Evolutionary conservation across 2,888 invertebrate genomes (phyloP).

Genomic region (Eudasyphora cyanicolor): DNA sequence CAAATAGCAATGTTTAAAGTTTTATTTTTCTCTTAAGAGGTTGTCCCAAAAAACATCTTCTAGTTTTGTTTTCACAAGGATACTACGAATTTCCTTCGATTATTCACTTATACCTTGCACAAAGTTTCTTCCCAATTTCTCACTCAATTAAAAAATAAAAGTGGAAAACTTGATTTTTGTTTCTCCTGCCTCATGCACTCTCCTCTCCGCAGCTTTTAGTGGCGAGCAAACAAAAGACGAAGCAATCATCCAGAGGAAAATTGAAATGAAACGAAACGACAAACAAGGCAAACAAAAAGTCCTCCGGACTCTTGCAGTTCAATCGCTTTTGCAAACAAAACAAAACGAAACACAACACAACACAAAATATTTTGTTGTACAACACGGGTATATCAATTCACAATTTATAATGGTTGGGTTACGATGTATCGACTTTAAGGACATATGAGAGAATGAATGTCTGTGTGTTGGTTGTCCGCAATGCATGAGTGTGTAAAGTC

Average conservation of each 20-base stretch:
- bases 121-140: conserved; percentile 42
- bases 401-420: neutral
- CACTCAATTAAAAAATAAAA: conserved; percentile 58
- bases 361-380: too few species aligned
- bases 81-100: conserved; percentile 54
- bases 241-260: conserved; percentile 13
- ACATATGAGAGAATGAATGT: neutral
- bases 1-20: too few species aligned
- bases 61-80: conserved; percentile 35
- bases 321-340: conserved; percentile 59
- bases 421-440: neutral
- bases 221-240: conserved; percentile 12
- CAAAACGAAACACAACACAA: too few species aligned
- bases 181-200: neutral
- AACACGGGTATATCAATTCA: conserved; percentile 24
- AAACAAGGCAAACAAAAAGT: neutral
- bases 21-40: too few species aligned
- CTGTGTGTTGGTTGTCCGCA: neutral
- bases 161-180: conserved; percentile 10
- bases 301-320: conserved; percentile 50
- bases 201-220: neutral
- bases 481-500: too few species aligned
- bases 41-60: conserved; percentile 7
- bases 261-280: conserved; percentile 8
- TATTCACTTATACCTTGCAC: neutral